Evolutionary conservation across 1,140 invertebrate species (phyloP), one percentile per base, ranked within the genome.

Genomic region (Neocloeon triangulifer): DNA sequence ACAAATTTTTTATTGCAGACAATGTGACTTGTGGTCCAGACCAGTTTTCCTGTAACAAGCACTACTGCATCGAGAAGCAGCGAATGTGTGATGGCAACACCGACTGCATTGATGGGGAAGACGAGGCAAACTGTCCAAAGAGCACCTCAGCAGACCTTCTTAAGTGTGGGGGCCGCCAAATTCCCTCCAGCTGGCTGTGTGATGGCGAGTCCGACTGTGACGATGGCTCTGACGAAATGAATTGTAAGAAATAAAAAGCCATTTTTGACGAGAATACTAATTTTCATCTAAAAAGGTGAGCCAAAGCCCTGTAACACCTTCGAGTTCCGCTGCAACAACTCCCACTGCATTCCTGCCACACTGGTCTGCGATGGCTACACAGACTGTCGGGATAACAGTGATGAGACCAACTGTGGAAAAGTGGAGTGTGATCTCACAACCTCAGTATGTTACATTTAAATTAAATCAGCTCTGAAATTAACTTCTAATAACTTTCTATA

Each of bases 361-460:
- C 54, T 53, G 40, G 36, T 53, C 25, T 73, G 69, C 47, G 62
- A 72, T 46, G 51, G 57, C 18, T 53, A 56, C 23, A 43, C 50
- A 32, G 58, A 62, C 38, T 68, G 64, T 44, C 40, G 43, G 13
- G 62, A 64, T 42, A 41, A 53, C 4, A 55, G 49, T 14, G 65
- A 67, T 45, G 64, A 67, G 45, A 36, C 42, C 17, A 48, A 49
- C 26, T 66, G 63, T 35, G 32, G 30, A n/a, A 30, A 18, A 31
- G 9, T 31, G 18, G 13, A 31, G 2, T 2, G 18, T 31, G 12
- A 1, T 31, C 12, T 2, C 15, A 31, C 18, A 31, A 31, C 9
- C 1, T 2, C 19, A 18, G 7, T 5, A 14, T n/a, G n/a, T n/a
- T n/a, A n/a, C n/a, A n/a, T n/a, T n/a, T n/a, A n/a, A n/a, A n/a